Evolutionary conservation across 2,113 vertebrate genomes (phyloP).

Genomic region (Lophius piscatorius): DNA sequence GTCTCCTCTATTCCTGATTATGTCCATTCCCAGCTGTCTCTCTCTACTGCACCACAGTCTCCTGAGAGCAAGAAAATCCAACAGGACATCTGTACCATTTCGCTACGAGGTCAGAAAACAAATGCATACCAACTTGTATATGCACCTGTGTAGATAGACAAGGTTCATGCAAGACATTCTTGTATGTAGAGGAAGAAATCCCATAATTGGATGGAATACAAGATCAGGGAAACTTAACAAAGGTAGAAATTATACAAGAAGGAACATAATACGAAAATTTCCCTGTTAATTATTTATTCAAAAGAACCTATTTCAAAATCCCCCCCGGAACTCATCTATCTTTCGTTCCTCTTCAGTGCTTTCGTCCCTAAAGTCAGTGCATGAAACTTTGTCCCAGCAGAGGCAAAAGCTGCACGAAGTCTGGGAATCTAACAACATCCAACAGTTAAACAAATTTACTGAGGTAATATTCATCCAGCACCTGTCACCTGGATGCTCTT

Average conservation of each 20-base stretch:
- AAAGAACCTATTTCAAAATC: neutral
- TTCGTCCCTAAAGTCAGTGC: slow-evolving; percentile 73
- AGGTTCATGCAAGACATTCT: too few relatives aligned
- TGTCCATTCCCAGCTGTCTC: slow-evolving; percentile 84
- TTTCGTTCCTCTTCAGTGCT: slow-evolving; percentile 68
- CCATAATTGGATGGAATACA: too few relatives aligned
- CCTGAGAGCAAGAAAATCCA: slow-evolving; percentile 87
- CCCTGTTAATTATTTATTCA: too few relatives aligned
- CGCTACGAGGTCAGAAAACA: slow-evolving; percentile 66
- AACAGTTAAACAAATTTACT: slow-evolving; percentile 56
- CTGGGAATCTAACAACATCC: slow-evolving; percentile 67
- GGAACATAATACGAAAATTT: neutral
- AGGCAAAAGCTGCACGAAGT: slow-evolving; percentile 75
- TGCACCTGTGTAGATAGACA: too few relatives aligned
- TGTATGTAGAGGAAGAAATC: too few relatives aligned
- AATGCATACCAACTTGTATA: neutral
- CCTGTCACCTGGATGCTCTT: neutral
- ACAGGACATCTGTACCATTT: slow-evolving; percentile 87
- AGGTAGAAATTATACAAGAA: neutral
- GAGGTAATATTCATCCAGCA: slow-evolving; percentile 55
- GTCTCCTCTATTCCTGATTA: slow-evolving; percentile 91
- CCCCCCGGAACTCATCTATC: neutral
- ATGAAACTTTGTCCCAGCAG: slow-evolving; percentile 77
- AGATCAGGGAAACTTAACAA: too few relatives aligned
- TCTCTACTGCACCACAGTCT: slow-evolving; percentile 65